Evolutionary conservation across 2,888 invertebrate species (phyloP).

Genomic region (Yponomeuta sedellus): DNA sequence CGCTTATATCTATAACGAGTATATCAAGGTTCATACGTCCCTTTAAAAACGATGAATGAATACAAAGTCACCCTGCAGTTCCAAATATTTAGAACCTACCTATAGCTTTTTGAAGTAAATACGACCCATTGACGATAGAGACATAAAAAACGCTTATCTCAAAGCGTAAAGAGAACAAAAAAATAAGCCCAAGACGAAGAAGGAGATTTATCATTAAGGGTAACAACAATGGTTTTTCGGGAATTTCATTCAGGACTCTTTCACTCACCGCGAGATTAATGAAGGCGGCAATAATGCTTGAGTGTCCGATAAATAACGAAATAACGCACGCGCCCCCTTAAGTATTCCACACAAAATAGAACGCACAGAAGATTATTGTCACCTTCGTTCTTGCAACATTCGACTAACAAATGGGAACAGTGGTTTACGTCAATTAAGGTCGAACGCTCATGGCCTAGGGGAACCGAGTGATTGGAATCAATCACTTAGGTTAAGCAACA

Average conservation of each 20-base stretch:
- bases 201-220: slow-evolving; percentile 64
- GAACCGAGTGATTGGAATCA: too few relatives aligned
- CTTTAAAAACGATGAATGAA: too few relatives aligned
- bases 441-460: too few relatives aligned
- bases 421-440: too few relatives aligned
- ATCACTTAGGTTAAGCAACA: too few relatives aligned
- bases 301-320: slow-evolving; percentile 68
- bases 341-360: not conserved
- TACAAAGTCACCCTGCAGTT: too few relatives aligned
- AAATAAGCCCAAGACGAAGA: slow-evolving; percentile 27
- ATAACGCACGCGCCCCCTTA: slow-evolving; percentile 52
- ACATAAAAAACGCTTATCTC: slow-evolving; percentile 58
- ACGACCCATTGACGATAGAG: slow-evolving; percentile 21
- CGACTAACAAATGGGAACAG: too few relatives aligned
- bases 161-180: slow-evolving; percentile 34
- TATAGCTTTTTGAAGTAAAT: not conserved
- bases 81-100: too few relatives aligned
- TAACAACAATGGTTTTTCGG: slow-evolving; percentile 70
- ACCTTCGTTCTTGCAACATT: too few relatives aligned
- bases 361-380: not conserved
- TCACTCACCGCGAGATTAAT: slow-evolving; percentile 56
- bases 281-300: slow-evolving; percentile 64
- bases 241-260: slow-evolving; percentile 64
- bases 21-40: too few relatives aligned
- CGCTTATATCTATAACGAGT: too few relatives aligned